Evolutionary conservation across 2,888 invertebrate genomes (phyloP), one percentile per base, ranked within the genome.

Genomic region (Hyalella azteca): DNA sequence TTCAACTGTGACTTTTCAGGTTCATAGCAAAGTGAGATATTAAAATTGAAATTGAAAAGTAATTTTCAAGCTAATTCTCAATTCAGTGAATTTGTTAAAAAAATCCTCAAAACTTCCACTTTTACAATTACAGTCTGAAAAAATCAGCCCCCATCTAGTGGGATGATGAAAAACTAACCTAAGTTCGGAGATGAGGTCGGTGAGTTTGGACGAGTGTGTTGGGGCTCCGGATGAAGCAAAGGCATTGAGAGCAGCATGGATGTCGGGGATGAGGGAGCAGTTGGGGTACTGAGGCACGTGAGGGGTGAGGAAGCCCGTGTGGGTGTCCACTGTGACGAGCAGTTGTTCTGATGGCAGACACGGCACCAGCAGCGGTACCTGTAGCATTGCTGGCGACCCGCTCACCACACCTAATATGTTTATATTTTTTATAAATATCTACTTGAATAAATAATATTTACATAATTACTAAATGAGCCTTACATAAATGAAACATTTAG

Each of bases 381-480:
- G 95, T 82, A 98, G 90, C 86, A 97, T 95, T 81, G 96, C 95
- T 41, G 98, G 97, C 85, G 96, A 95, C 40, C 97, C 97, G 88
- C 93, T 92, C 86, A 98, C 89, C 88, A 81, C 81, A 79, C 83
- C 83, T 83, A n/a, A n/a, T n/a, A n/a, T n/a, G n/a, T n/a, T n/a
- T n/a, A n/a, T n/a, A n/a, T n/a, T n/a, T n/a, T n/a, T n/a, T n/a
- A n/a, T n/a, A n/a, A n/a, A n/a, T n/a, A n/a, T n/a, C n/a, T n/a
- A n/a, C n/a, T n/a, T n/a, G n/a, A n/a, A n/a, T n/a, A n/a, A n/a
- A n/a, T n/a, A n/a, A n/a, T n/a, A n/a, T n/a, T n/a, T n/a, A n/a
- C n/a, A n/a, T n/a, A n/a, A n/a, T n/a, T n/a, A n/a, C n/a, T n/a
- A n/a, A n/a, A n/a, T n/a, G n/a, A n/a, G n/a, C n/a, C n/a, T n/a